These are phyloP conservation scores for Todus mexicanus DNA, from an alignment of 2,797 vertebrate species.

Conservation along the genomic window DNA sequence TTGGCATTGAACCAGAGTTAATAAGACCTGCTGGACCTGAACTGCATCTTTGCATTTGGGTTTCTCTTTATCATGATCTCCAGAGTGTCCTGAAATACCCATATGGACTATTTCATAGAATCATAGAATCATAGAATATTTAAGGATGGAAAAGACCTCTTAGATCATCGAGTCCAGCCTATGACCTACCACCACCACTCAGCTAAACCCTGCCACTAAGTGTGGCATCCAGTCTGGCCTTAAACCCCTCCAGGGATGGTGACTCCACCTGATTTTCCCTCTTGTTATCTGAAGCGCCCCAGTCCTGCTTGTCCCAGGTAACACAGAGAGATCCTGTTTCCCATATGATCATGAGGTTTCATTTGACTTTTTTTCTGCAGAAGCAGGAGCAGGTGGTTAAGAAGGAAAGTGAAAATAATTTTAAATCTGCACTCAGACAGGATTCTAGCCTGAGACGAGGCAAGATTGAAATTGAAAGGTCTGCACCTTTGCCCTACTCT, in stretches of 20 bases:
- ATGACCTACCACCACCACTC: too few species aligned
- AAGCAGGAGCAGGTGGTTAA: neutral
- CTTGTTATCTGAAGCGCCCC: neutral
- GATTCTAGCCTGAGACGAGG: neutral
- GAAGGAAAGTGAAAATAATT: neutral
- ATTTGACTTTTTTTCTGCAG: neutral
- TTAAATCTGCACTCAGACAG: neutral
- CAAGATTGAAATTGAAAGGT: neutral
- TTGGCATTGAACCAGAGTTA: slow-evolving; percentile 9
- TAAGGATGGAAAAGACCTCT: too few species aligned
- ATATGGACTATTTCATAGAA: neutral
- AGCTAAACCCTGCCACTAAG: too few species aligned
- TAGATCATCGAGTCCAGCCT: too few species aligned
- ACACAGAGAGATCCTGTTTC: neutral
- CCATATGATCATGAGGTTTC: neutral
- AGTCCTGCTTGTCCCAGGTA: neutral
- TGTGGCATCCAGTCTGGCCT: too few species aligned
- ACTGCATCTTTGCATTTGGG: neutral
- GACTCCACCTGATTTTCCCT: too few species aligned
- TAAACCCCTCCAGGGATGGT: too few species aligned
- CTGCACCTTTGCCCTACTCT: neutral
- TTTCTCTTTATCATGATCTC: slow-evolving; percentile 9
- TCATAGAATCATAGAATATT: too few species aligned
- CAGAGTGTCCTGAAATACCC: neutral
- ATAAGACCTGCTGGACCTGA: slow-evolving; percentile 1